Percentiles rank a stretch among this genome's conserved stretches.
These are phyloP conservation scores for Helicorthomorpha holstii DNA, from an alignment of 1,140 invertebrate species.

Conservation along the genomic window DNA sequence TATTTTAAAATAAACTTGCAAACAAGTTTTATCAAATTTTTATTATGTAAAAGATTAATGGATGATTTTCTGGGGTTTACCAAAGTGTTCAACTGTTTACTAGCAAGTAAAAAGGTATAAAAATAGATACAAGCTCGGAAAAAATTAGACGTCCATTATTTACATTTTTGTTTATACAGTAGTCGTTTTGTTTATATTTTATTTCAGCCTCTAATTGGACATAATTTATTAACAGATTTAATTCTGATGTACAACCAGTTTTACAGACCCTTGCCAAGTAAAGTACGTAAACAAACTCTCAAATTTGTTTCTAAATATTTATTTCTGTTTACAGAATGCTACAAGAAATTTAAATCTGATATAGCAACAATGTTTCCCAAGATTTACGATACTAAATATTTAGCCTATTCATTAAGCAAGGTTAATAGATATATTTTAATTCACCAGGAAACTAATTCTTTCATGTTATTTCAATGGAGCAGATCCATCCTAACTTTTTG, in stretches of 20 bases:
- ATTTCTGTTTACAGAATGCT: slow-evolving; percentile 29
- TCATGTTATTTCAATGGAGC: no score
- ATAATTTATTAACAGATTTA: slow-evolving; percentile 52
- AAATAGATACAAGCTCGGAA: slow-evolving; percentile 1
- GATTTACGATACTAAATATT: slow-evolving; percentile 53
- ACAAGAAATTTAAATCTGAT: slow-evolving; percentile 42
- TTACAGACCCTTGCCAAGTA: slow-evolving; percentile 43
- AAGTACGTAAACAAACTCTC: slow-evolving; percentile 8
- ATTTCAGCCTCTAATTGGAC: slow-evolving; percentile 44
- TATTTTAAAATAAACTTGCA: background rate
- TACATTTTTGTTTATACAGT: background rate
- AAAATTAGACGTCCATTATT: background rate
- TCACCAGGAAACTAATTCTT: background rate
- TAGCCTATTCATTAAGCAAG: slow-evolving; percentile 32
- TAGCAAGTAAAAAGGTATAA: slow-evolving; percentile 31
- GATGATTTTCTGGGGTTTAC: slow-evolving; percentile 41
- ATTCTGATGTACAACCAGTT: slow-evolving; percentile 54
- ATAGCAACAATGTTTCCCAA: slow-evolving; percentile 42
- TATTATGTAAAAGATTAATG: background rate
- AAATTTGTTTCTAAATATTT: background rate
- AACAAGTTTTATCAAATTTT: background rate
- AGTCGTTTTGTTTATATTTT: background rate
- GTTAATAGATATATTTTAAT: background rate
- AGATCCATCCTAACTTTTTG: background rate
- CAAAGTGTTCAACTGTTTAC: slow-evolving; percentile 41